Percentiles rank a stretch among this genome's conserved stretches.
phyloP scores from a whole-genome alignment of 2,888 invertebrate species.

The Hoplodrina blanda region DNA sequence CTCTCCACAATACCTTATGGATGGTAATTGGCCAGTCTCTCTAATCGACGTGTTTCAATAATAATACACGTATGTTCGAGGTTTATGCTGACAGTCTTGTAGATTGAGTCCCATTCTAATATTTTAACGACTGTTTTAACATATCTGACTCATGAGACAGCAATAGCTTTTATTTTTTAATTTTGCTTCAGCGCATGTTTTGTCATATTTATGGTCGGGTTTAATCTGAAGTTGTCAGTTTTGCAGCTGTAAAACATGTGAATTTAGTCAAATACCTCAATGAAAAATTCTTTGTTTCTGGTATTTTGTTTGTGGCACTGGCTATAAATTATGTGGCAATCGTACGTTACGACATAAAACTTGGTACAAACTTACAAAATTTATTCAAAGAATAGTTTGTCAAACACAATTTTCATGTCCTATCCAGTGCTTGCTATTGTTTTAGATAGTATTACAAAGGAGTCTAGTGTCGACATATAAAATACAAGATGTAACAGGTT shows the following conservation, averaged over 20 bases:
- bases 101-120: slow-evolving; percentile 62
- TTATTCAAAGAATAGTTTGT: slow-evolving; percentile 6
- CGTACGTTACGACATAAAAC: not conserved
- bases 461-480: slow-evolving; percentile 45
- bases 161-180: slow-evolving; percentile 35
- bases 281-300: slow-evolving; percentile 4
- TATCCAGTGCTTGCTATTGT: slow-evolving; percentile 44
- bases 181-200: slow-evolving; percentile 26
- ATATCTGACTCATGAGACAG: slow-evolving; percentile 33
- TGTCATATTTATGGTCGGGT: slow-evolving; percentile 13
- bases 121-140: slow-evolving; percentile 41
- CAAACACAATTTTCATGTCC: not conserved
- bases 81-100: slow-evolving; percentile 66
- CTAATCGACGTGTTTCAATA: slow-evolving; percentile 82
- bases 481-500: slow-evolving; percentile 59
- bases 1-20: slow-evolving; percentile 77
- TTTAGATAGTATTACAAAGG: slow-evolving; percentile 34
- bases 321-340: not conserved
- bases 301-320: slow-evolving; percentile 6
- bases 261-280: slow-evolving; percentile 8
- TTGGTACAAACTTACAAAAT: slow-evolving; percentile 11
- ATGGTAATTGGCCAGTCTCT: slow-evolving; percentile 81
- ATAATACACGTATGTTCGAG: slow-evolving; percentile 70
- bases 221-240: slow-evolving; percentile 8
- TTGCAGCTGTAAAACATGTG: slow-evolving; percentile 9